These are phyloP conservation scores for Petrophora chlorosata DNA, from an alignment of 2,888 invertebrate genomes.

Conservation along the genomic window DNA sequence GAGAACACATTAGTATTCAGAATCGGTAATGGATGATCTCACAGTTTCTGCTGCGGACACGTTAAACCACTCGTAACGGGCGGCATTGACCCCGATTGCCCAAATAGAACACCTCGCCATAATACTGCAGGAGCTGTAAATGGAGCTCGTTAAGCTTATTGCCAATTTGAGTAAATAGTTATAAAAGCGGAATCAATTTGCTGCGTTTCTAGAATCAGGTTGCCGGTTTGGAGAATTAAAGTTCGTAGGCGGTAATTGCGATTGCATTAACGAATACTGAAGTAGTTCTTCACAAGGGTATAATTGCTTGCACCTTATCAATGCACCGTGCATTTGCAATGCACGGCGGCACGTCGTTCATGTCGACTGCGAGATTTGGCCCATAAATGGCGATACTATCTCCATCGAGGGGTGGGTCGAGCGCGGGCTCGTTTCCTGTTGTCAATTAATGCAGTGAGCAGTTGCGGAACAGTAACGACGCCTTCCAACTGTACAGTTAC, in stretches of 20 bases:
- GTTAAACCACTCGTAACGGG: slow-evolving; percentile 22
- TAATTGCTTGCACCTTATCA: slow-evolving; percentile 31
- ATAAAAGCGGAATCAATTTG: slow-evolving; percentile 54
- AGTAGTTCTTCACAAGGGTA: slow-evolving; percentile 28
- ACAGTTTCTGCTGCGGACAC: slow-evolving; percentile 37
- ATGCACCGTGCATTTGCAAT: slow-evolving; percentile 19
- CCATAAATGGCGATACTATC: slow-evolving; percentile 37
- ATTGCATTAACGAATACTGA: slow-evolving; percentile 44
- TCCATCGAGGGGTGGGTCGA: slow-evolving; percentile 34
- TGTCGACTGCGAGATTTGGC: slow-evolving; percentile 24
- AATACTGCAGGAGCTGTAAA: slow-evolving; percentile 28
- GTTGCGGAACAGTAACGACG: slow-evolving; percentile 39
- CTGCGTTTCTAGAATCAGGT: slow-evolving; percentile 45
- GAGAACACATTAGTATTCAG: slow-evolving; percentile 43
- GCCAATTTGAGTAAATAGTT: slow-evolving; percentile 33
- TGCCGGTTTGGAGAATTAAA: slow-evolving; percentile 52
- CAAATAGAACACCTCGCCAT: slow-evolving; percentile 23
- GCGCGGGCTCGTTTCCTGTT: slow-evolving; percentile 54
- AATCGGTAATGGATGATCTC: slow-evolving; percentile 44
- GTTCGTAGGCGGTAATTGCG: slow-evolving; percentile 52
- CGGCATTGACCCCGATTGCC: slow-evolving; percentile 29
- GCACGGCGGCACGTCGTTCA: slow-evolving; percentile 8
- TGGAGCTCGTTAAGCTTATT: slow-evolving; percentile 31
- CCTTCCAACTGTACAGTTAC: slow-evolving; percentile 49
- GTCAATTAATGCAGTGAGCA: slow-evolving; percentile 64